A percentile compares a stretch with the other conserved stretches of the same genome.
Conservation (phyloP, 2,113 vertebrate species). For the Dasyurus viverrinus region DNA sequence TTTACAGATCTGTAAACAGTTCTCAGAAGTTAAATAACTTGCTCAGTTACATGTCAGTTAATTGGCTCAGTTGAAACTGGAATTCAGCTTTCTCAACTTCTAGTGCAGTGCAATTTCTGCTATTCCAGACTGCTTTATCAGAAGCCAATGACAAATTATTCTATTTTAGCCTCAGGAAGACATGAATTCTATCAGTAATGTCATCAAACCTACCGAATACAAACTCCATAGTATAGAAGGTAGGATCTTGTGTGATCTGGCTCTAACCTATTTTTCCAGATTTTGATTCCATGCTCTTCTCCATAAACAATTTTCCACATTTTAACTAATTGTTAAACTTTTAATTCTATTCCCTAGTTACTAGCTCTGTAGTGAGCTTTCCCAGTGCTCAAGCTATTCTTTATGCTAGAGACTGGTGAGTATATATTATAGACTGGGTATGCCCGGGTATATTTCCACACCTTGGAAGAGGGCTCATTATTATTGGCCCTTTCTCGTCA, state of each 20-base stretch:
- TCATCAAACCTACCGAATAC: constrained; percentile 19
- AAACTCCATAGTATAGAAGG: background rate
- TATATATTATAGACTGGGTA: background rate
- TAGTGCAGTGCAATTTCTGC: background rate
- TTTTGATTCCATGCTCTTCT: background rate
- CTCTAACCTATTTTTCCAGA: background rate
- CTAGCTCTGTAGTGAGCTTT: background rate
- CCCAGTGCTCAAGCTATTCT: background rate
- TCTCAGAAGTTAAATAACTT: constrained; percentile 13
- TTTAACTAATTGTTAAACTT: background rate
- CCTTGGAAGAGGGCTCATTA: too few species aligned
- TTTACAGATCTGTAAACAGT: constrained; percentile 17
- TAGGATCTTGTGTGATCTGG: background rate
- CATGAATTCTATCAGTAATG: background rate
- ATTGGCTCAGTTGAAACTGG: background rate
- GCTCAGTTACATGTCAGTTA: background rate
- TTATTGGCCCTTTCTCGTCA: too few species aligned
- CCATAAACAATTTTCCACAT: background rate
- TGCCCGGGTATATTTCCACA: too few species aligned
- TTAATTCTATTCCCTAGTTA: background rate
- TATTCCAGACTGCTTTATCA: background rate
- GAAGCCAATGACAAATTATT: background rate
- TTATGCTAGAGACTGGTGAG: background rate
- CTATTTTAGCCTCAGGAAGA: background rate
- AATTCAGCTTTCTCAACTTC: background rate